These are phyloP conservation scores for Callimorpha dominula DNA, from an alignment of 2,888 invertebrate species.

Conservation along the genomic window DNA sequence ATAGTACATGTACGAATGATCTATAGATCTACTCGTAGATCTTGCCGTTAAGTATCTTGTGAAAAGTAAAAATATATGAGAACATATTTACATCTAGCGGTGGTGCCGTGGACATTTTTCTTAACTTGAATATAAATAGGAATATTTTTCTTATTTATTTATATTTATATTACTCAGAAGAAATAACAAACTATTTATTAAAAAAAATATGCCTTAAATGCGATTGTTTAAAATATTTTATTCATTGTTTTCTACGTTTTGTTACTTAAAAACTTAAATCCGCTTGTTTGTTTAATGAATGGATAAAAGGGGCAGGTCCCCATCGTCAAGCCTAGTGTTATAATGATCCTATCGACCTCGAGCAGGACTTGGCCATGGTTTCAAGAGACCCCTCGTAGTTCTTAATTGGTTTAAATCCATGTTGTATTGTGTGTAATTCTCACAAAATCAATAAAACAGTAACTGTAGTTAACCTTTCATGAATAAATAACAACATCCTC, in stretches of 20 bases:
- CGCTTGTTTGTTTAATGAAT: no score
- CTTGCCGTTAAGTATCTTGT: slow-evolving; percentile 1
- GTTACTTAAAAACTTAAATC: no score
- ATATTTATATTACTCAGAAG: no score
- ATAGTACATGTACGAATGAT: neutral
- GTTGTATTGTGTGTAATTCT: neutral
- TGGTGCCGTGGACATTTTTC: neutral
- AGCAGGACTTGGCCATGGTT: no score
- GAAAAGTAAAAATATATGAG: slow-evolving; percentile 5
- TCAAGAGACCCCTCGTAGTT: neutral
- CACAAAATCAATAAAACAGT: neutral
- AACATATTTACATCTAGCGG: neutral
- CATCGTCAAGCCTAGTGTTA: no score
- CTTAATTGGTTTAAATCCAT: neutral
- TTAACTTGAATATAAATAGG: neutral
- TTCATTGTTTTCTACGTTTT: no score
- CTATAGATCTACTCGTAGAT: neutral
- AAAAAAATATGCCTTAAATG: no score
- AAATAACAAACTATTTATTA: no score
- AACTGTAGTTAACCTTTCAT: slow-evolving; percentile 5
- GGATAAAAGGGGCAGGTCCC: neutral
- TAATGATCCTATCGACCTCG: no score
- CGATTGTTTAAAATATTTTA: no score
- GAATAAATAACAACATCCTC: slow-evolving; percentile 38
- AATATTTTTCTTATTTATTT: no score